Evolutionary conservation across 2,797 vertebrate genomes (phyloP).

Genomic region (Glyptemys insculpta): DNA sequence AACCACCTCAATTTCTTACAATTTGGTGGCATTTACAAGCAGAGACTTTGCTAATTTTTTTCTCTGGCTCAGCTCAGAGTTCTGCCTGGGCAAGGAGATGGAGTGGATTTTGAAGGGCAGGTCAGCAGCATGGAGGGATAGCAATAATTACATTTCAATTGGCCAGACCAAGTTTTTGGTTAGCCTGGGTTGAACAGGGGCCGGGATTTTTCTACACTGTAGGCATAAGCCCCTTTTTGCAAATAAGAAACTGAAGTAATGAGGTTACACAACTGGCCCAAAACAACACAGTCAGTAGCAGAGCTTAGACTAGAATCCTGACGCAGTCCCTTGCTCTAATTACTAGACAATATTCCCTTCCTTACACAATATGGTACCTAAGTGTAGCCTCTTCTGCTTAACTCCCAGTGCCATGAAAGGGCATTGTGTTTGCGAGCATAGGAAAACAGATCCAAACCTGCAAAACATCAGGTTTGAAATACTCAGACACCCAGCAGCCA

Average conservation of each 20-base stretch:
- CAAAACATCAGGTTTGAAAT: neutral
- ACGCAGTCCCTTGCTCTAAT: neutral
- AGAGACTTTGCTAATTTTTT: neutral
- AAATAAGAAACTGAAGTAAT: neutral
- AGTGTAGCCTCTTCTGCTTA: neutral
- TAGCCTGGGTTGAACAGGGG: neutral
- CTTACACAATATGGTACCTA: neutral
- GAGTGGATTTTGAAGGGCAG: neutral
- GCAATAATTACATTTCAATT: neutral
- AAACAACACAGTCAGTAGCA: neutral
- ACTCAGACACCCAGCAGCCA: neutral
- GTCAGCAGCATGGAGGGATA: neutral
- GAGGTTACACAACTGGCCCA: accelerated
- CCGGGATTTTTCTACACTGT: neutral
- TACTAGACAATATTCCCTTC: neutral
- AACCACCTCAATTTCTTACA: neutral
- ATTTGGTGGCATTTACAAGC: neutral
- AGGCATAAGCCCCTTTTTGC: neutral
- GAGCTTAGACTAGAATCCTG: neutral
- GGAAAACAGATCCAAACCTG: neutral
- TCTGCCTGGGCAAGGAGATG: neutral
- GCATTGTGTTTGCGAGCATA: neutral
- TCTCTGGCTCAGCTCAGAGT: neutral
- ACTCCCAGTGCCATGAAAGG: neutral
- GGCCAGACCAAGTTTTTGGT: neutral